These are phyloP conservation scores for Bombylius discolor DNA, from an alignment of 2,888 invertebrate species.

Conservation along the genomic window DNA sequence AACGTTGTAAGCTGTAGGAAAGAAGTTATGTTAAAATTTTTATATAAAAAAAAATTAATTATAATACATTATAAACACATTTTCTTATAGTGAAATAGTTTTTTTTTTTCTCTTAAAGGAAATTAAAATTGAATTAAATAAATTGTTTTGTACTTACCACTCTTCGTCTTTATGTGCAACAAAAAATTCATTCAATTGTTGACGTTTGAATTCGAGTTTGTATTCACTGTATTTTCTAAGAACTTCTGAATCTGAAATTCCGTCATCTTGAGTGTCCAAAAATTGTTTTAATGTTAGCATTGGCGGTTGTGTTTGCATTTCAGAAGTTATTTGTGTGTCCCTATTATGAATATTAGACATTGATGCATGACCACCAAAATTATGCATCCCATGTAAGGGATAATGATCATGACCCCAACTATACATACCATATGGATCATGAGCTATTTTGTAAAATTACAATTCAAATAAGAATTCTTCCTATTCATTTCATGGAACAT, in stretches of 20 bases:
- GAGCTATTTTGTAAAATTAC: slow-evolving; percentile 19
- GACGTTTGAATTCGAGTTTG: slow-evolving; percentile 90
- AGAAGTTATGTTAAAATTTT: slow-evolving; percentile 2
- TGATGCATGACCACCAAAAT: slow-evolving; percentile 18
- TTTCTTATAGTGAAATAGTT: no score
- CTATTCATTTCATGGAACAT: neutral
- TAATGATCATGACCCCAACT: slow-evolving; percentile 34
- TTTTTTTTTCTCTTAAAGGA: no score
- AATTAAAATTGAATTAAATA: neutral
- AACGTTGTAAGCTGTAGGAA: slow-evolving; percentile 11
- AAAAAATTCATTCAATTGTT: slow-evolving; percentile 97
- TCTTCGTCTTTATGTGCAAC: slow-evolving; percentile 99
- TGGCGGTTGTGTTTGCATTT: slow-evolving; percentile 66
- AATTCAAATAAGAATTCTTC: neutral
- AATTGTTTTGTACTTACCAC: slow-evolving; percentile 60
- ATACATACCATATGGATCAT: slow-evolving; percentile 34
- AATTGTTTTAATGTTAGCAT: slow-evolving; percentile 98
- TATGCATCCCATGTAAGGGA: slow-evolving; percentile 28
- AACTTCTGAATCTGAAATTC: slow-evolving; percentile 93
- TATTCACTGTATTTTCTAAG: slow-evolving; percentile 96
- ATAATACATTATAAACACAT: neutral
- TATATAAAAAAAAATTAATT: neutral
- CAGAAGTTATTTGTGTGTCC: slow-evolving; percentile 24
- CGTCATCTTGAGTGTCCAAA: slow-evolving; percentile 90
- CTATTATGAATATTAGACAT: slow-evolving; percentile 20